Evolutionary conservation across 2,888 invertebrate genomes (phyloP).

Genomic region (Caenorhabditis plicata): DNA sequence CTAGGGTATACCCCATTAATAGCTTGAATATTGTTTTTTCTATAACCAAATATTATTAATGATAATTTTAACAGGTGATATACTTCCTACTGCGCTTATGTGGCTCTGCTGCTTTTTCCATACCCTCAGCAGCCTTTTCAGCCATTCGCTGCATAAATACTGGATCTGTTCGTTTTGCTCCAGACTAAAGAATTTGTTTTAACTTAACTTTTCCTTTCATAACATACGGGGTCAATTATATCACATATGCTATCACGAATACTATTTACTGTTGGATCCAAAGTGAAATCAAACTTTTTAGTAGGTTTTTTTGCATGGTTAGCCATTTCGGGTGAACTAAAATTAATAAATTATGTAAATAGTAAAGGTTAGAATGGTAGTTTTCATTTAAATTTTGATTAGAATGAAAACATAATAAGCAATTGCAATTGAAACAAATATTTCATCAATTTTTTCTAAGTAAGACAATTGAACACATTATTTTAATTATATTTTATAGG

Average conservation of each 20-base stretch:
- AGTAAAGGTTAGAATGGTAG: too few relatives aligned
- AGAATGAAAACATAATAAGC: too few relatives aligned
- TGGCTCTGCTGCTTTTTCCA: constrained; percentile 17
- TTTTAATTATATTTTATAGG: too few relatives aligned
- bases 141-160: constrained; percentile 20
- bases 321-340: neutral
- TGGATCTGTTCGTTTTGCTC: constrained; percentile 11
- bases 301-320: neutral
- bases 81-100: constrained; percentile 12
- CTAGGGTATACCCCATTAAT: constrained; percentile 11
- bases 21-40: constrained; percentile 7
- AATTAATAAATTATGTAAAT: too few relatives aligned
- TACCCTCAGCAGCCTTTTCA: constrained; percentile 22
- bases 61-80: neutral
- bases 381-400: too few relatives aligned
- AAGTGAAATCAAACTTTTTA: constrained; percentile 13
- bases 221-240: constrained; percentile 18
- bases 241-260: constrained; percentile 21
- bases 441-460: too few relatives aligned
- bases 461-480: too few relatives aligned
- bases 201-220: constrained; percentile 1
- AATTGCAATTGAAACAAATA: too few relatives aligned
- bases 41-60: neutral
- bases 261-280: constrained; percentile 10
- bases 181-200: neutral